These are phyloP conservation scores for Oxyscelio sp. DNA, from an alignment of 2,888 invertebrate genomes.

Conservation along the genomic window DNA sequence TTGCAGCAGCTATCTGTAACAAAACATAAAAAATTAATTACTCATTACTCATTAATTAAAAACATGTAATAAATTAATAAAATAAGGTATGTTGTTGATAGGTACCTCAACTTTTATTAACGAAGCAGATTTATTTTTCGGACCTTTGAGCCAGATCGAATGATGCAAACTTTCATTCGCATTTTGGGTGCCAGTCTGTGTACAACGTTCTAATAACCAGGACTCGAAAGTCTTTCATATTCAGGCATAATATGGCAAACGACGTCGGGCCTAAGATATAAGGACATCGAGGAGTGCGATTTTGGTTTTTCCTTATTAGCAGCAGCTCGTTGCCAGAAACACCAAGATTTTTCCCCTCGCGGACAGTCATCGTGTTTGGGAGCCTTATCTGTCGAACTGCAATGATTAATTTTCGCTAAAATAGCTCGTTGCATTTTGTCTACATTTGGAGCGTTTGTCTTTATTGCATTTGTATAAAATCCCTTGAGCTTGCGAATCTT, in stretches of 20 bases:
- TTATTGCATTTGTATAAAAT: constrained; percentile 57
- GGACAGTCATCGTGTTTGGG: constrained; percentile 26
- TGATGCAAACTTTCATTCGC: constrained; percentile 35
- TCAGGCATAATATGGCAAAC: constrained; percentile 14
- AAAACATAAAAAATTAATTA: constrained; percentile 21
- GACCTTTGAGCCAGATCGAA: constrained; percentile 25
- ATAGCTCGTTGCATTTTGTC: constrained; percentile 63
- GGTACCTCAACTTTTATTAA: constrained; percentile 20
- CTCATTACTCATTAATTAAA: too few relatives aligned
- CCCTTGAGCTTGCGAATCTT: constrained; percentile 15
- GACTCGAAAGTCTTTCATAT: too few relatives aligned
- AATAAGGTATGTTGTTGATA: background rate
- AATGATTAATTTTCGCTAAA: constrained; percentile 31
- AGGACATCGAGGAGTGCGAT: constrained; percentile 7
- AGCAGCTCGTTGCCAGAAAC: too few relatives aligned
- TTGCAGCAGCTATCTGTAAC: too few relatives aligned
- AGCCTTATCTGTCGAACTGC: constrained; percentile 14
- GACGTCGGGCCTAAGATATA: constrained; percentile 12
- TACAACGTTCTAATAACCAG: constrained; percentile 19
- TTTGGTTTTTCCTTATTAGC: constrained; percentile 5
- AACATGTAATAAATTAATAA: background rate
- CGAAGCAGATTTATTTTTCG: constrained; percentile 27
- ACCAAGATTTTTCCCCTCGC: constrained; percentile 3
- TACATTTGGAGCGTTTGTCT: constrained; percentile 27
- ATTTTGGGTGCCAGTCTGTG: constrained; percentile 22